Evolutionary conservation across 2,797 vertebrate genomes (phyloP).

Genomic region (Clarias pachynema): DNA sequence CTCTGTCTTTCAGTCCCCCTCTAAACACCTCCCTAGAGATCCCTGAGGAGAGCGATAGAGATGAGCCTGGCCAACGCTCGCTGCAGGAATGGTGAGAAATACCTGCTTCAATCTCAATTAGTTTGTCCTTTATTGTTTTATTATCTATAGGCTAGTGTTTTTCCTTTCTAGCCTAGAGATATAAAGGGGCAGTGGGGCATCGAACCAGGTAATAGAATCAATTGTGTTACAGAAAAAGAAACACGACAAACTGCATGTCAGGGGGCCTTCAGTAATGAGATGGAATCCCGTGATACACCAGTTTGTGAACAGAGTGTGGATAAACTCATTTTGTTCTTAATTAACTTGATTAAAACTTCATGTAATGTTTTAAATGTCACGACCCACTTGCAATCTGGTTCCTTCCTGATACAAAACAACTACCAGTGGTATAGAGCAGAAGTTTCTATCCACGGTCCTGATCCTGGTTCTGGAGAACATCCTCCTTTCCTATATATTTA

Average conservation of each 20-base stretch:
- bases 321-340: no score
- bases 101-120: background rate
- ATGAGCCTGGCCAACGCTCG: constrained; percentile 53
- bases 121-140: background rate
- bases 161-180: background rate
- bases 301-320: background rate
- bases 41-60: constrained; percentile 59
- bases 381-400: background rate
- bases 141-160: background rate
- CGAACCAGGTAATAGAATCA: constrained; percentile 3
- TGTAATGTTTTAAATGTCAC: background rate
- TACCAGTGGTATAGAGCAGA: background rate
- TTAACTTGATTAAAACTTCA: background rate
- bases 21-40: constrained; percentile 67
- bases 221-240: background rate
- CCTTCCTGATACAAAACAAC: background rate
- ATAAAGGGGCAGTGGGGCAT: background rate
- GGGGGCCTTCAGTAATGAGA: background rate
- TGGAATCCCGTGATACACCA: background rate
- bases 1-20: constrained; percentile 69
- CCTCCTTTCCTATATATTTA: background rate
- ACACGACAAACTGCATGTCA: background rate
- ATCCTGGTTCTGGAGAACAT: background rate
- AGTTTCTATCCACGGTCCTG: background rate
- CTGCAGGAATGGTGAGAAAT: constrained; percentile 63